Conservation (phyloP, 2,888 invertebrate species). For the Cosmia pyralina region DNA sequence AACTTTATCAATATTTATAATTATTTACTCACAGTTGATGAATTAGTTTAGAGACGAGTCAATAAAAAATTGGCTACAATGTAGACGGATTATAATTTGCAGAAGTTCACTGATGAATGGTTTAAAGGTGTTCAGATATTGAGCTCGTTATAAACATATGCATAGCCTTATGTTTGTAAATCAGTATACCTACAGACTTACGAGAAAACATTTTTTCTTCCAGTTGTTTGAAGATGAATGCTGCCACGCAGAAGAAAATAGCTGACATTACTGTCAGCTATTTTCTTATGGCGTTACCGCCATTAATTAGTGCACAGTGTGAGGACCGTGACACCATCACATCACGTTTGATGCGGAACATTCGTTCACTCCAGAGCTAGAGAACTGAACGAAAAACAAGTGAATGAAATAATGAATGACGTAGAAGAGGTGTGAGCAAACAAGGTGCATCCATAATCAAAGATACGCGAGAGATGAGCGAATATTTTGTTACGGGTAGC, state of each 20-base stretch:
- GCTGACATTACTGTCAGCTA: too few species aligned
- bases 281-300: not conserved
- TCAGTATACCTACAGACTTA: not conserved
- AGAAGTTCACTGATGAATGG: not conserved
- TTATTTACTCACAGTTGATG: slow-evolving; percentile 20
- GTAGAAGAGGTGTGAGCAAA: too few species aligned
- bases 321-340: not conserved
- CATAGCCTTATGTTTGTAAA: not conserved
- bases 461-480: slow-evolving; percentile 2
- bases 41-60: slow-evolving; percentile 14
- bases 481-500: not conserved
- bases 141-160: not conserved
- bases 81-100: not conserved
- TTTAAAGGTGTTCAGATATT: not conserved
- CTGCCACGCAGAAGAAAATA: not conserved
- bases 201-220: not conserved
- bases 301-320: slow-evolving; percentile 25
- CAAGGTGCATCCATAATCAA: not conserved
- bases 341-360: not conserved
- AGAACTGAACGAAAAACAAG: slow-evolving; percentile 13
- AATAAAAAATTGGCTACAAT: slow-evolving; percentile 3
- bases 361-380: not conserved
- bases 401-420: slow-evolving; percentile 27
- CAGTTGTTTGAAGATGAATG: not conserved
- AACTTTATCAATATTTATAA: not conserved